A percentile compares a stretch with the other conserved stretches of the same genome.
phyloP scores from a whole-genome alignment of 1,140 invertebrate species.

The Coenobita brevimanus region DNA sequence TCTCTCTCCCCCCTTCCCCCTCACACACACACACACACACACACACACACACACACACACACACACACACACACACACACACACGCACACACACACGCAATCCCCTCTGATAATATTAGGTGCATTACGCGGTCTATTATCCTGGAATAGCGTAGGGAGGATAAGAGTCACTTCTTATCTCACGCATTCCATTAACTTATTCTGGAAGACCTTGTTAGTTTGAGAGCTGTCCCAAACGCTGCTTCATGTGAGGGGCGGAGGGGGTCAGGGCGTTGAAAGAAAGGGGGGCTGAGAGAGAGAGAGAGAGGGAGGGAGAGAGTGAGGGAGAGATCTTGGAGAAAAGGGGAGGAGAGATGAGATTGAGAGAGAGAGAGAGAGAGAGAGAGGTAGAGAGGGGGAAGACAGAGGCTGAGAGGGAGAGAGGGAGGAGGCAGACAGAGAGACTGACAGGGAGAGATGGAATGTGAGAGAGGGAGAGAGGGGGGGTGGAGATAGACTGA shows the following conservation, averaged over 20 bases:
- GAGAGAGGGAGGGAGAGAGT: background rate
- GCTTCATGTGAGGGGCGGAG: too few relatives aligned
- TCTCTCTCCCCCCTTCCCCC: background rate
- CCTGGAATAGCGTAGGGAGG: background rate
- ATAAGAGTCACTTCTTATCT: background rate
- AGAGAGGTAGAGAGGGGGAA: background rate
- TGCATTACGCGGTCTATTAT: background rate
- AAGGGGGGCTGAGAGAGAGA: background rate
- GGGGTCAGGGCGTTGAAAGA: too few relatives aligned
- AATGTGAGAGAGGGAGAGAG: too few relatives aligned
- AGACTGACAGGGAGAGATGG: too few relatives aligned
- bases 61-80: constrained; percentile 23
- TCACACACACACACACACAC: constrained; percentile 22
- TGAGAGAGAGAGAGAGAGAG: background rate
- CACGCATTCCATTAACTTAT: background rate
- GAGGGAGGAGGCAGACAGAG: too few relatives aligned
- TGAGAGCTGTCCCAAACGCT: too few relatives aligned
- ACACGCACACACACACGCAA: background rate
- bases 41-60: background rate
- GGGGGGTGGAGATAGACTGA: too few relatives aligned
- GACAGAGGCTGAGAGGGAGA: too few relatives aligned
- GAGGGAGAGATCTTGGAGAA: background rate
- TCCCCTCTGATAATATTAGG: background rate
- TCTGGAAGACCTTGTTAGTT: too few relatives aligned
- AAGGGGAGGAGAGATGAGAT: background rate